Evolutionary conservation across 2,888 invertebrate genomes (phyloP).

Genomic region (Hydraecia micacea): DNA sequence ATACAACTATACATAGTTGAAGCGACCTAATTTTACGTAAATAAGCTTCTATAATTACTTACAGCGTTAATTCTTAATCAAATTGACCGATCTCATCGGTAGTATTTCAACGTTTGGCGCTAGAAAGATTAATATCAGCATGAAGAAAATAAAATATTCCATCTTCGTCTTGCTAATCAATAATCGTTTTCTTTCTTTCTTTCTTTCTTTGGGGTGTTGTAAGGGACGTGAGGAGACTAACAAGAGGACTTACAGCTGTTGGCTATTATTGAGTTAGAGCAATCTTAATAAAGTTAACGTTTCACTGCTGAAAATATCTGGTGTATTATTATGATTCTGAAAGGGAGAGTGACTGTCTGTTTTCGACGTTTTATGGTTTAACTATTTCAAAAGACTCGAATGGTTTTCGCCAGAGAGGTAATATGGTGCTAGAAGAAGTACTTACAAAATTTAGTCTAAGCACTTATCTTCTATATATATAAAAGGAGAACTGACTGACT

Average conservation of each 20-base stretch:
- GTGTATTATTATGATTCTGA: slow-evolving; percentile 22
- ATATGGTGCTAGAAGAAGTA: background rate
- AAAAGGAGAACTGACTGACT: too few species aligned
- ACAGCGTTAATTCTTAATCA: slow-evolving; percentile 18
- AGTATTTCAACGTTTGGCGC: slow-evolving; percentile 21
- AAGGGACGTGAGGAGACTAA: slow-evolving; percentile 37
- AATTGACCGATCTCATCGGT: slow-evolving; percentile 8
- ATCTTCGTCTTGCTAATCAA: slow-evolving; percentile 46
- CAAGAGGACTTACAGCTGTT: slow-evolving; percentile 38
- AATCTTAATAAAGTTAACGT: slow-evolving; percentile 34
- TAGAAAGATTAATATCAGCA: slow-evolving; percentile 31
- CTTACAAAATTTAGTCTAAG: too few species aligned
- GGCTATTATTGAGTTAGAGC: slow-evolving; percentile 42
- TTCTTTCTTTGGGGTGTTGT: slow-evolving; percentile 44
- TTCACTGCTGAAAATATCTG: slow-evolving; percentile 21
- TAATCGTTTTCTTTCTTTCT: slow-evolving; percentile 48
- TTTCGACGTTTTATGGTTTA: background rate
- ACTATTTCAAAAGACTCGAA: background rate
- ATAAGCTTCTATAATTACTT: slow-evolving; percentile 24
- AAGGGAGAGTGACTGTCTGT: background rate
- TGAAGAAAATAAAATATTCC: slow-evolving; percentile 42
- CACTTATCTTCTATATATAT: too few species aligned
- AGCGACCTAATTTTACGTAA: background rate
- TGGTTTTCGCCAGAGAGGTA: background rate
- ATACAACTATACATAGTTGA: background rate